Conservation (phyloP, 2,113 vertebrate genomes). For the Otocyon megalotis region DNA sequence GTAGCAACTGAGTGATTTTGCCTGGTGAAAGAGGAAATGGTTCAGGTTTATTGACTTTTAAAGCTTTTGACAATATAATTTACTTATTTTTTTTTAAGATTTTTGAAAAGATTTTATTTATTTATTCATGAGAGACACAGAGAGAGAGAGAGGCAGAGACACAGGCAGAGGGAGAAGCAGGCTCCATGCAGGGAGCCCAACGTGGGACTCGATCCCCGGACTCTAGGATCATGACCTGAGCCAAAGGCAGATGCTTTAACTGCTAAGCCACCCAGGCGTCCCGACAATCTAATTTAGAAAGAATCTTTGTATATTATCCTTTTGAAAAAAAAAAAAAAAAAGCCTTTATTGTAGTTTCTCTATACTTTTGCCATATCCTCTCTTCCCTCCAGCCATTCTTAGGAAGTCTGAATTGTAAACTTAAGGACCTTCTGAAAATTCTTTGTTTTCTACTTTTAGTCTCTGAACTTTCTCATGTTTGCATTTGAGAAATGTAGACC, state of each 20-base stretch:
- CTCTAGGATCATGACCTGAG: no score
- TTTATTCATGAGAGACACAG: no score
- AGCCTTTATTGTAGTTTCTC: not conserved
- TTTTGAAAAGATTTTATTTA: no score
- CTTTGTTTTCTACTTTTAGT: not conserved
- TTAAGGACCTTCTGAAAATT: not conserved
- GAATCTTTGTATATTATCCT: not conserved
- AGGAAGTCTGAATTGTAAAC: conserved; percentile 12
- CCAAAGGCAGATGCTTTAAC: no score
- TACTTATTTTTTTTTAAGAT: not conserved
- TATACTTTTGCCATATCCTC: not conserved
- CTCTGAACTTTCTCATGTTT: conserved; percentile 14
- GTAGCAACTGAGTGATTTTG: not conserved
- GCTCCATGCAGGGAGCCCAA: no score
- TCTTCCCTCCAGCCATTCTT: not conserved
- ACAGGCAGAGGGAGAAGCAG: no score
- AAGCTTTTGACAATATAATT: not conserved
- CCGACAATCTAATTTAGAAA: not conserved
- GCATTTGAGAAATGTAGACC: not conserved
- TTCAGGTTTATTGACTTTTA: conserved; percentile 3
- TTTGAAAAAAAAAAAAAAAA: not conserved
- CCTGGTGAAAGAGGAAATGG: not conserved
- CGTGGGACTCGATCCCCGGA: no score
- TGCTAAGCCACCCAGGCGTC: no score
- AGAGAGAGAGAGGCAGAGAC: no score